These are phyloP conservation scores for Turritopsis rubra DNA, from an alignment of 30 jellyfish, hydroid and myxozoan genomes.

Conservation along the genomic window DNA sequence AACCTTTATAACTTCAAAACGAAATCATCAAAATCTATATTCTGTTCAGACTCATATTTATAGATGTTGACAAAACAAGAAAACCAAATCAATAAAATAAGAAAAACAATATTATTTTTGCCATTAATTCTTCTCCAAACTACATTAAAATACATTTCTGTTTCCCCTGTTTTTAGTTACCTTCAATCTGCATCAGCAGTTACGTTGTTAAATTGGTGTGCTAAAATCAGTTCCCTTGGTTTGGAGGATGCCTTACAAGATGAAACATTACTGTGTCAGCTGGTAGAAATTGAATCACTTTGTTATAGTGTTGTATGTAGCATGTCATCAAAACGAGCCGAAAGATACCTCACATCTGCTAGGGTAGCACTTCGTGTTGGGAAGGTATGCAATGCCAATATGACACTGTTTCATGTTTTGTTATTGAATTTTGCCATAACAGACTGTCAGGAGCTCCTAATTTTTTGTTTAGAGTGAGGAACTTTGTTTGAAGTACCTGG, in stretches of 20 bases:
- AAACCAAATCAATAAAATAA: no score
- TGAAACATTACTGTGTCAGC: background rate
- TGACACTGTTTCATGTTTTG: background rate
- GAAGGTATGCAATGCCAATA: background rate
- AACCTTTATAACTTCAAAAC: no score
- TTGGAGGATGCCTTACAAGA: background rate
- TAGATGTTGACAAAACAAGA: no score
- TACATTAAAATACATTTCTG: background rate
- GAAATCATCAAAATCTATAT: no score
- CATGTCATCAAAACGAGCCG: constrained; percentile 2
- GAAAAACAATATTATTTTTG: no score
- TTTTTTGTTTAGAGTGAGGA: constrained; percentile 9
- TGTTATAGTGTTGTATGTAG: constrained; percentile 11
- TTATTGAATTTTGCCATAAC: no score
- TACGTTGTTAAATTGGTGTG: constrained; percentile 9
- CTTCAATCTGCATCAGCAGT: background rate
- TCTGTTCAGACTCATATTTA: no score
- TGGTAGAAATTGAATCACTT: background rate
- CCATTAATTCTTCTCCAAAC: no score
- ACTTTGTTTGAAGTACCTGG: background rate
- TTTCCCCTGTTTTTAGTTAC: background rate
- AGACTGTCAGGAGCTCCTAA: no score
- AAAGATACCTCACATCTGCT: background rate
- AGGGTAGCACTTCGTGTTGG: background rate
- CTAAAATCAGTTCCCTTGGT: background rate